Evolutionary conservation across 2,113 vertebrate species (phyloP).

Genomic region (Globicephala melas): DNA sequence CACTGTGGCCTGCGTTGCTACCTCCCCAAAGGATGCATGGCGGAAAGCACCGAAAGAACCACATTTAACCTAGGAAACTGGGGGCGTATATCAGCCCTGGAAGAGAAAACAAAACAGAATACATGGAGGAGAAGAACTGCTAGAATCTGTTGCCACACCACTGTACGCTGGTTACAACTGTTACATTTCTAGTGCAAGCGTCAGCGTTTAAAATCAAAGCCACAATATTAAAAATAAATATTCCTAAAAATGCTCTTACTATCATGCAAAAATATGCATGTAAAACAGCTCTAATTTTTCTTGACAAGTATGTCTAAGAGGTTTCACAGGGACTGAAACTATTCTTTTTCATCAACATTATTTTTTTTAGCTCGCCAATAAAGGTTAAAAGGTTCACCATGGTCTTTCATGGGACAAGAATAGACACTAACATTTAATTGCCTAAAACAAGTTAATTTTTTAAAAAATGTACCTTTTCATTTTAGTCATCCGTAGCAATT

Average conservation of each 20-base stretch:
- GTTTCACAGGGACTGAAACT: neutral
- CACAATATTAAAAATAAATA: neutral
- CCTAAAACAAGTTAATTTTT: neutral
- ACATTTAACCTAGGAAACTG: neutral
- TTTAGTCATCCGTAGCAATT: neutral
- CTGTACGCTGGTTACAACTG: neutral
- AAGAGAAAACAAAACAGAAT: neutral
- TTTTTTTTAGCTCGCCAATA: neutral
- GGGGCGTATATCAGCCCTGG: neutral
- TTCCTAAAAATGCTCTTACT: neutral
- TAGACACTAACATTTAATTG: neutral
- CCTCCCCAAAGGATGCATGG: neutral
- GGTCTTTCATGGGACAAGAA: neutral
- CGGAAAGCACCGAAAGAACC: neutral
- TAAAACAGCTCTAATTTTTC: neutral
- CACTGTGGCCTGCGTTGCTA: no score
- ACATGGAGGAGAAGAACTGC: neutral
- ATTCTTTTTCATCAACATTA: neutral
- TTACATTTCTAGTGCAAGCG: neutral
- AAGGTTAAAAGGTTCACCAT: neutral
- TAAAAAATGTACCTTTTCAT: neutral
- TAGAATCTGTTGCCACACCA: neutral
- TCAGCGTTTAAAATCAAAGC: neutral
- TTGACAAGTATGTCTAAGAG: neutral
- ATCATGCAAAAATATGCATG: neutral